Evolutionary conservation across 2,113 vertebrate species (phyloP), one percentile per base, ranked within the genome.

Genomic region (Hucho hucho): DNA sequence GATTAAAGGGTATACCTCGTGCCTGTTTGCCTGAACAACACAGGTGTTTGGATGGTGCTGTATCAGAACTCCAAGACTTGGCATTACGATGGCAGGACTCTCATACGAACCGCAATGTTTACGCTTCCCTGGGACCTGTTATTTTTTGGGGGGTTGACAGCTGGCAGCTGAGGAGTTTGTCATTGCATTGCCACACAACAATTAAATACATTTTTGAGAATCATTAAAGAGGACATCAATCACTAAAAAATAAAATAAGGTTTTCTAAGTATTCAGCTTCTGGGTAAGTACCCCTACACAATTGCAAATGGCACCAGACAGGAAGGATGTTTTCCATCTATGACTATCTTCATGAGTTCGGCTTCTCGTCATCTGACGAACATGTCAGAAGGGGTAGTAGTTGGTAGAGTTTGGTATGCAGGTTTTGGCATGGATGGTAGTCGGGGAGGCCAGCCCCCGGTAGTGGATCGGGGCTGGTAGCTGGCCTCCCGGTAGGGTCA

Each of bases 1-100:
- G 79, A 87, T 88, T 81, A 89, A 89, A 89, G 77, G 69, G 79
- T 87, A 86, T 37, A 32, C 29, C 29, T 32, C 6, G n/a, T n/a
- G 6, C 29, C 84, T 74, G 70, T 74, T 80, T 70, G 65, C 64
- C 73, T n/a, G 73, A 87, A 84, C 77, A 83, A 87, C 80, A 84
- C 73, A 76, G 59, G 63, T 64, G 24, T 13, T 49, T 49, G 47
- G 47, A 49, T 37, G 32, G 6, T 37, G 32, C 6, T 37, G 32
- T 37, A 49, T 83, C 46, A 79, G 72, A 84, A 83, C 74, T 85
- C 67, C 24, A 72, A 80, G 75, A 84, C 79, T 85, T 90, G 84
- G 85, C 85, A 77, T 59, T 49, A 58, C 82, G 26, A 84, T 67
- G 86, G 80, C 75, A 78, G 64, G 74, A 84, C 69, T 77, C 72